Evolutionary conservation across 2,888 invertebrate genomes (phyloP), one percentile per base, ranked within the genome.

Genomic region (Bembecia ichneumoniformis): DNA sequence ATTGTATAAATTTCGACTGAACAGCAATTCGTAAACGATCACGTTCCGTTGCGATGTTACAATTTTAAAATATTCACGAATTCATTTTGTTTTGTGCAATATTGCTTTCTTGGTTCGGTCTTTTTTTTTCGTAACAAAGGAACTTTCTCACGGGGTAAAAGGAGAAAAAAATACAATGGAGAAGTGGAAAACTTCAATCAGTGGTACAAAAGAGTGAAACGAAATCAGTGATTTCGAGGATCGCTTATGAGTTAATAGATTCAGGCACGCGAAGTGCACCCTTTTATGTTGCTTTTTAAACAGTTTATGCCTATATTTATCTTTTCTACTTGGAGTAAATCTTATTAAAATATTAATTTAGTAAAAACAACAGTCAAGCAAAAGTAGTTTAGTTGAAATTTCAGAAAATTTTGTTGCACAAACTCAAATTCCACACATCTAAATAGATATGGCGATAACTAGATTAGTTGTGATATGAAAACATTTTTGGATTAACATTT

Each of bases 221-320:
- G 60, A 64, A 68, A 70, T 71, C 71, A 67, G 71, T 72, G 66
- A 69, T 61, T 58, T 62, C 65, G 59, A 66, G 68, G 62, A 59
- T 62, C 66, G 59, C 67, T 74, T 74, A 74, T 74, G 74, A 70
- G 67, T 65, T 73, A 72, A 75, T 74, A 73, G 68, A 71, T 65
- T 57, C 57, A 55, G 55, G 60, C 77, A 78, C 77, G 77, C 77
- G 70, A 77, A 72, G 58, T 55, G 51, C 49, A 50, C 51, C 44
- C 56, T 52, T 47, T 55, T 53, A 55, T 20, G 45, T 14, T 51
- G 35, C 47, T 49, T 46, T 45, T 40, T 14, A 9, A 28, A 20
- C 20, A 20, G 1, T 1, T 28, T 28, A 28, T 2, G 28, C 2
- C 28, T 2, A 28, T 28, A 2, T 28, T 28, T 28, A 28, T 28